phyloP scores from a whole-genome alignment of 1,140 invertebrate species.

The Pantala flavescens region DNA sequence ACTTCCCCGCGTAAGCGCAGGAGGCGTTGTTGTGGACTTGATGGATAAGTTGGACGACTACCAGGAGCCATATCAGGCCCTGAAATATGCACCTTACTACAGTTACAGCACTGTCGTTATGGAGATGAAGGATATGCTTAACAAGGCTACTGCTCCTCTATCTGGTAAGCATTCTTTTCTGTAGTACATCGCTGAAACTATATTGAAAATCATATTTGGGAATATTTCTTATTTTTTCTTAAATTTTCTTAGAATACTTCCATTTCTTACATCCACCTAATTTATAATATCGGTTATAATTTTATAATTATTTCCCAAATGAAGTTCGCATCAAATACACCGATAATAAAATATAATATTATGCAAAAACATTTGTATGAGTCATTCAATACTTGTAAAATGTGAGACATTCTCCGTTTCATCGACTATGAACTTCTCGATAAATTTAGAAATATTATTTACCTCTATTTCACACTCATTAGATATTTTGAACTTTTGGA shows the following conservation, averaged over 20 bases:
- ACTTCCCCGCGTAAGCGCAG: constrained; percentile 32
- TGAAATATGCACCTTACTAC: constrained; percentile 65
- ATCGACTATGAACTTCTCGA: too few species aligned
- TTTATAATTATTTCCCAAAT: too few species aligned
- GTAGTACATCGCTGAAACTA: background rate
- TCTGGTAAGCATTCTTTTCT: constrained; percentile 32
- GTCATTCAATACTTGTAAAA: too few species aligned
- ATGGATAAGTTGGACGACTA: constrained; percentile 51
- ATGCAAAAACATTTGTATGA: too few species aligned
- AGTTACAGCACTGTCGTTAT: constrained; percentile 66
- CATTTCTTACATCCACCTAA: too few species aligned
- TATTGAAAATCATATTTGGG: background rate
- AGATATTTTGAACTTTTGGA: too few species aligned
- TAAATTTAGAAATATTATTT: too few species aligned
- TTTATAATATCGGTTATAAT: too few species aligned
- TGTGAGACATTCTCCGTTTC: too few species aligned
- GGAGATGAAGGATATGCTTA: constrained; percentile 60
- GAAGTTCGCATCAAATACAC: too few species aligned
- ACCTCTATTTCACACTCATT: too few species aligned
- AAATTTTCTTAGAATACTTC: background rate
- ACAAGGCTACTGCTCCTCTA: constrained; percentile 41
- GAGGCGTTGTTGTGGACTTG: constrained; percentile 34
- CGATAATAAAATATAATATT: too few species aligned
- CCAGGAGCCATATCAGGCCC: constrained; percentile 66
- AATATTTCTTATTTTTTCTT: background rate